Conservation (phyloP, 2,888 invertebrate species). For the Macrophya alboannulata region DNA sequence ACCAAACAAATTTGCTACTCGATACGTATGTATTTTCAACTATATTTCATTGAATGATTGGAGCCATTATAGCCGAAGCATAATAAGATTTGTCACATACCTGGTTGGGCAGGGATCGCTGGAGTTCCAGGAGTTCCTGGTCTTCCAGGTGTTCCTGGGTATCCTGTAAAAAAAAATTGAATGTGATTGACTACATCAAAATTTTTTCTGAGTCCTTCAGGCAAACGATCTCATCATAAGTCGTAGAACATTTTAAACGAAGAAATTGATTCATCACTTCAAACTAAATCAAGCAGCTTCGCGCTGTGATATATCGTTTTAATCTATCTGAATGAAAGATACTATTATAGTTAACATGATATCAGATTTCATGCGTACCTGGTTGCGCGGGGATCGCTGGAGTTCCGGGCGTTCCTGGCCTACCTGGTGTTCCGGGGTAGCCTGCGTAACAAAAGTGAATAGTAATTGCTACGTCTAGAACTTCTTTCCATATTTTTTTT, state of each 20-base stretch:
- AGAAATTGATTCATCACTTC: neutral
- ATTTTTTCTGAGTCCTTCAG: neutral
- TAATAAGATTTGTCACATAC: neutral
- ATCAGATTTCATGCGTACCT: neutral
- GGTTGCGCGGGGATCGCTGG: slow-evolving; percentile 68
- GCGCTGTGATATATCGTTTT: neutral
- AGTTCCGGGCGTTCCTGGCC: slow-evolving; percentile 75
- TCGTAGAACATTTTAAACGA: neutral
- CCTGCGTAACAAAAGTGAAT: neutral
- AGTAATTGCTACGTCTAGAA: neutral
- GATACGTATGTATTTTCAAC: too few species aligned
- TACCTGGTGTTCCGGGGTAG: slow-evolving; percentile 64
- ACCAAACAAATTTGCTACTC: neutral
- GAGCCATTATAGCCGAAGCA: too few species aligned
- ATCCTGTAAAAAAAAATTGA: slow-evolving; percentile 67
- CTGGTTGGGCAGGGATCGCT: slow-evolving; percentile 68
- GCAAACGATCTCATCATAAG: neutral
- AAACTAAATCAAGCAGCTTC: neutral
- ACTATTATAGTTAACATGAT: neutral
- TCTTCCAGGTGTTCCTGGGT: slow-evolving; percentile 63
- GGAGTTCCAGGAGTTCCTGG: slow-evolving; percentile 73
- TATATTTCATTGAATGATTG: too few species aligned
- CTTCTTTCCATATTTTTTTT: too few species aligned
- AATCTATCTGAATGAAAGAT: neutral
- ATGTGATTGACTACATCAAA: neutral